These are phyloP conservation scores for Drosophila bocqueti DNA, from an alignment of 1,140 invertebrate genomes.

Conservation along the genomic window DNA sequence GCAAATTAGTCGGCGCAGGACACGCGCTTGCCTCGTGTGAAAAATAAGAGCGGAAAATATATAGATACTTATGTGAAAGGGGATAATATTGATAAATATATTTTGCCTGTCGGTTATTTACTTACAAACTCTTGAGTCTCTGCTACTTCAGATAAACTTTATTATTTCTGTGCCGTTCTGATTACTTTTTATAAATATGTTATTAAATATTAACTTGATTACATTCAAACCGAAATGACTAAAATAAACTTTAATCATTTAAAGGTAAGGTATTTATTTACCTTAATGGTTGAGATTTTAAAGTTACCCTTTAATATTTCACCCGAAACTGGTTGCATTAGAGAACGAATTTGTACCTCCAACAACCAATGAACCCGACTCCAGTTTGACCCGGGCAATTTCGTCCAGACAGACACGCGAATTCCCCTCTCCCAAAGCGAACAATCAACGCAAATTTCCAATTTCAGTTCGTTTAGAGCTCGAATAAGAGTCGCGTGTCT, in stretches of 20 bases:
- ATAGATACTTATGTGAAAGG: constrained; percentile 6
- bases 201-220: neutral
- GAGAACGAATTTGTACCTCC: neutral
- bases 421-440: neutral
- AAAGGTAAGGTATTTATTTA: too few relatives aligned
- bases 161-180: neutral
- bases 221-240: too few relatives aligned
- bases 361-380: constrained; percentile 17
- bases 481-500: constrained; percentile 35
- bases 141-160: neutral
- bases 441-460: constrained; percentile 33
- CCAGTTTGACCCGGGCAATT: constrained; percentile 29
- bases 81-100: constrained; percentile 29
- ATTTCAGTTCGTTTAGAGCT: constrained; percentile 27
- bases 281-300: neutral
- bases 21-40: constrained; percentile 38
- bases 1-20: constrained; percentile 52
- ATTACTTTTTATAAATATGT: too few relatives aligned
- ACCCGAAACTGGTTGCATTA: neutral
- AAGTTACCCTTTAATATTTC: neutral
- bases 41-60: constrained; percentile 12
- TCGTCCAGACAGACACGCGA: constrained; percentile 35
- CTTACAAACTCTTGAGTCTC: neutral
- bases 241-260: too few relatives aligned
- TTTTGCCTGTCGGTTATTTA: neutral